phyloP scores from a whole-genome alignment of 2,113 vertebrate species.

The Actenoides lindsayi region DNA sequence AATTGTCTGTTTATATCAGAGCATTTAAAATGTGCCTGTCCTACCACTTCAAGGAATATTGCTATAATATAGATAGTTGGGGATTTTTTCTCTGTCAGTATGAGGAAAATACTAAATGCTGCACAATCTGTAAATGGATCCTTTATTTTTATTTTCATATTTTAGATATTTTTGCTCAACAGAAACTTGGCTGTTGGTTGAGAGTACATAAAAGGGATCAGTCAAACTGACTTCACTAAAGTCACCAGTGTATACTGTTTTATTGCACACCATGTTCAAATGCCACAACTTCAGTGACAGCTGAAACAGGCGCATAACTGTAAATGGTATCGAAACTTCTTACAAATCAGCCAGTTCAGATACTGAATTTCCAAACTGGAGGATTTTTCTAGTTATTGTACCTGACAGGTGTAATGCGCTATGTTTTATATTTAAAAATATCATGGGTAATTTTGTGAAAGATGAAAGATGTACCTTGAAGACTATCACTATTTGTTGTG shows the following conservation, averaged over 20 bases:
- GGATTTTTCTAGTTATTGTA: background rate
- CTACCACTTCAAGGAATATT: constrained; percentile 9
- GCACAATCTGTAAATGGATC: background rate
- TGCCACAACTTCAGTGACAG: background rate
- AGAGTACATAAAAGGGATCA: background rate
- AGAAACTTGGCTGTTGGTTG: background rate
- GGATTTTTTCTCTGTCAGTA: background rate
- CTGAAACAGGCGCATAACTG: background rate
- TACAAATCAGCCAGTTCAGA: background rate
- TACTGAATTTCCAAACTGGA: background rate
- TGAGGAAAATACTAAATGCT: background rate
- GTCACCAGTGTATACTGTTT: background rate
- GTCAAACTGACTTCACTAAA: background rate
- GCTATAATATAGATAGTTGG: background rate
- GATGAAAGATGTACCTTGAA: background rate
- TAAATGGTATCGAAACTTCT: background rate
- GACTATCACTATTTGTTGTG: background rate
- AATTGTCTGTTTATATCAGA: background rate
- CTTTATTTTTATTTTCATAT: background rate
- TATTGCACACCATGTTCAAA: background rate
- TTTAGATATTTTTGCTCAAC: background rate
- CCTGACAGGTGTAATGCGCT: background rate
- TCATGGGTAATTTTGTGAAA: background rate
- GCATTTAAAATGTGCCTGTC: background rate
- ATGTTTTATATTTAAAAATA: background rate